Conservation (phyloP, 2,797 vertebrate species). For the Peromyscus attwateri region DNA sequence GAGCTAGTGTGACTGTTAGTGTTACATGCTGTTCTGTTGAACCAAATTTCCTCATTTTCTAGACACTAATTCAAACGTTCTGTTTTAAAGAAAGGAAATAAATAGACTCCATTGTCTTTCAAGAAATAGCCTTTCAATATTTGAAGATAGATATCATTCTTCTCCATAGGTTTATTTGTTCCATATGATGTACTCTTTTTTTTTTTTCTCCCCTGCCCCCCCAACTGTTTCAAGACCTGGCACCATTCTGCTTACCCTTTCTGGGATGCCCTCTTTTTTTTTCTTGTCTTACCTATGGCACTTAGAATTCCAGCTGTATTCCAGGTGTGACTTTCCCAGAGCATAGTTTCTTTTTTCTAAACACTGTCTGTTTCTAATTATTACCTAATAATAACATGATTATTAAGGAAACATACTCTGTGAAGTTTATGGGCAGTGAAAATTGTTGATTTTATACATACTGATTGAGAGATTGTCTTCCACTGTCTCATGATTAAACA, state of each 20-base stretch:
- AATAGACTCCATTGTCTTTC: constrained; percentile 5
- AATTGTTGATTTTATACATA: neutral
- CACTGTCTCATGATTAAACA: neutral
- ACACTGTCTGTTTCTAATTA: constrained; percentile 39
- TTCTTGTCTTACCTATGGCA: constrained; percentile 60
- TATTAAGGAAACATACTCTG: constrained; percentile 41
- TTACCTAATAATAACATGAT: neutral
- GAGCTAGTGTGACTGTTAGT: constrained; percentile 16
- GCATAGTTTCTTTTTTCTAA: constrained; percentile 56
- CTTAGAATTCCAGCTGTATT: constrained; percentile 64
- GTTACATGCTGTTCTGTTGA: neutral
- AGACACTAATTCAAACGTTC: neutral
- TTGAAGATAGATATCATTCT: constrained; percentile 61
- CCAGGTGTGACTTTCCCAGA: constrained; percentile 63
- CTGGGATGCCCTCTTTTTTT: too few species aligned
- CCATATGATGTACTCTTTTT: constrained; percentile 52
- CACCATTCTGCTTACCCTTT: constrained; percentile 43
- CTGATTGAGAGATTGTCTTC: neutral
- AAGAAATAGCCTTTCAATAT: constrained; percentile 4
- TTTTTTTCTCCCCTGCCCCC: too few species aligned
- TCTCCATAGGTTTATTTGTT: constrained; percentile 53
- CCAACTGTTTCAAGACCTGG: constrained; percentile 42
- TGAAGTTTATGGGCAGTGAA: neutral
- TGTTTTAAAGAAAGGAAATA: constrained; percentile 53
- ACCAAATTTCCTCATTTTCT: constrained; percentile 44